Evolutionary conservation across 2,888 invertebrate species (phyloP).

Genomic region (Brenthis daphne): DNA sequence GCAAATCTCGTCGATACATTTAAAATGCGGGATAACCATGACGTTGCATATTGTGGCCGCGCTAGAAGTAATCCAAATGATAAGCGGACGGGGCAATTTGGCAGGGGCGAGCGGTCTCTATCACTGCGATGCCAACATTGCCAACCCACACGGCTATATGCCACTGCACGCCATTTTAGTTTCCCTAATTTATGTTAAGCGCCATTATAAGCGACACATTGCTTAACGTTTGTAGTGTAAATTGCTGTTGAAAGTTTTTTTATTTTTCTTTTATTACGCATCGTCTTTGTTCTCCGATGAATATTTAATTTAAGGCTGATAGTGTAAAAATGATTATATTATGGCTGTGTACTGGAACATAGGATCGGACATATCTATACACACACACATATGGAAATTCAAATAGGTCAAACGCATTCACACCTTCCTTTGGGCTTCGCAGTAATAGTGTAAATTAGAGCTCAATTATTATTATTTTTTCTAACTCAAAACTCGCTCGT

Average conservation of each 20-base stretch:
- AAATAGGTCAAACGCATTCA: too few relatives aligned
- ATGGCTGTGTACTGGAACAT: too few relatives aligned
- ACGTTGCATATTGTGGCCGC: conserved; percentile 46
- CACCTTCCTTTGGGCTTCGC: too few relatives aligned
- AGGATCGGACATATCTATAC: too few relatives aligned
- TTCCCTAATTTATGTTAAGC: conserved; percentile 69
- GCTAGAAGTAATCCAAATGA: conserved; percentile 70
- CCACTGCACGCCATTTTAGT: conserved; percentile 62
- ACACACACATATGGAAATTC: too few relatives aligned
- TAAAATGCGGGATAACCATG: conserved; percentile 49
- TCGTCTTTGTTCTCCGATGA: neutral
- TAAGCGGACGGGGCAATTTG: conserved; percentile 77
- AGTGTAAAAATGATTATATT: too few relatives aligned
- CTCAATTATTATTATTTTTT: too few relatives aligned
- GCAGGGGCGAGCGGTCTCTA: conserved; percentile 62
- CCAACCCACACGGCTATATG: conserved; percentile 62
- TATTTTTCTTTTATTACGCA: neutral
- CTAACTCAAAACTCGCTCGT: too few relatives aligned
- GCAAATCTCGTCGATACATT: conserved; percentile 50
- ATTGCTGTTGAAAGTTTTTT: conserved; percentile 15
- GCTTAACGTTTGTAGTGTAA: conserved; percentile 28
- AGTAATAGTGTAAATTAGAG: too few relatives aligned
- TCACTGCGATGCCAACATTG: conserved; percentile 56
- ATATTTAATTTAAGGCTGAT: neutral
- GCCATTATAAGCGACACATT: conserved; percentile 41